These are phyloP conservation scores for Triplophysa yarkandensis DNA, from an alignment of 2,797 vertebrate genomes.

Conservation along the genomic window DNA sequence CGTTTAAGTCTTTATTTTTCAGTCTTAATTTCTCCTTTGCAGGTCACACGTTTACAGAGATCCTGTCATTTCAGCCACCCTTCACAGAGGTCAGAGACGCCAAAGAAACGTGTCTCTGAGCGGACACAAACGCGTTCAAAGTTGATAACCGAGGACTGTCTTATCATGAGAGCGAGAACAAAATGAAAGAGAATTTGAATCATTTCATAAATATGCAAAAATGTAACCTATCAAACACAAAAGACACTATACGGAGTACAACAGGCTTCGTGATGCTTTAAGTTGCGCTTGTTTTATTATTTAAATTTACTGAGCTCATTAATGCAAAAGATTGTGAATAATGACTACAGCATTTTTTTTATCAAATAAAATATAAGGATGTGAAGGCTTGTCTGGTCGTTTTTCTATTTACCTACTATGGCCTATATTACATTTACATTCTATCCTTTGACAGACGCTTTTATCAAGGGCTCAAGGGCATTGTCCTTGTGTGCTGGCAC, in stretches of 20 bases:
- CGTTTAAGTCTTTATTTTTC: no score
- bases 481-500: no score
- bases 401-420: neutral
- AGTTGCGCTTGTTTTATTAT: no score
- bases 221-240: neutral
- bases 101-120: slow-evolving; percentile 76
- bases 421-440: no score
- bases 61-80: slow-evolving; percentile 86
- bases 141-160: neutral
- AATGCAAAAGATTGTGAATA: neutral
- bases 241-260: neutral
- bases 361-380: neutral
- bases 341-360: slow-evolving; percentile 5
- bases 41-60: slow-evolving; percentile 96
- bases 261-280: neutral
- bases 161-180: neutral
- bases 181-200: neutral
- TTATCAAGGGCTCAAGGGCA: no score
- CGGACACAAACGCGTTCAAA: neutral
- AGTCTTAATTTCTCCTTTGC: slow-evolving; percentile 44
- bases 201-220: slow-evolving; percentile 13
- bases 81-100: slow-evolving; percentile 61
- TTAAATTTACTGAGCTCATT: neutral
- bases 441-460: no score
- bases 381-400: neutral